phyloP scores from a whole-genome alignment of 2,797 vertebrate genomes.

The Schizothorax lantsangensis region DNA sequence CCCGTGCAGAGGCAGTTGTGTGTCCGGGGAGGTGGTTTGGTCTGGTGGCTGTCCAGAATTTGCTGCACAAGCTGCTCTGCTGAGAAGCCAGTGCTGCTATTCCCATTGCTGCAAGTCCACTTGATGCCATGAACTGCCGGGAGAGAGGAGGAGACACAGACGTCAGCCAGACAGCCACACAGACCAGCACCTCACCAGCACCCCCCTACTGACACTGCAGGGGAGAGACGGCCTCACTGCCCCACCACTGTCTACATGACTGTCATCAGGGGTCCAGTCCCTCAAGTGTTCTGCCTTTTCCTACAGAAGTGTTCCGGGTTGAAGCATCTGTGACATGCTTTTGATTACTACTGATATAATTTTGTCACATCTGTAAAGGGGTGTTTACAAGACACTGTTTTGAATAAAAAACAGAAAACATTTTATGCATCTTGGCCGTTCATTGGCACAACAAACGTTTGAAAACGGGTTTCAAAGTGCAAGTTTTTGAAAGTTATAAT shows the following conservation, averaged over 20 bases:
- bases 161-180: constrained; percentile 78
- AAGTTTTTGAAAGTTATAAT: neutral
- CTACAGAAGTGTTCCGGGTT: neutral
- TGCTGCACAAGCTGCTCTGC: constrained; percentile 99
- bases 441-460: neutral
- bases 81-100: constrained; percentile 99
- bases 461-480: neutral
- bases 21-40: constrained; percentile 98
- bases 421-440: neutral
- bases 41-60: constrained; percentile 99
- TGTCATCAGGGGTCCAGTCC: neutral
- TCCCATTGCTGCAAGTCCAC: constrained; percentile 99
- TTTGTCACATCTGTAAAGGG: neutral
- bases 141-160: constrained; percentile 82
- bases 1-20: constrained; percentile 99
- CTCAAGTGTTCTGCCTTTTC: neutral
- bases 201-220: constrained; percentile 64
- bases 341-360: neutral
- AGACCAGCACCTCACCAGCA: constrained; percentile 71
- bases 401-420: neutral
- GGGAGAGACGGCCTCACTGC: constrained; percentile 57
- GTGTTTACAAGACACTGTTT: neutral
- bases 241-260: neutral
- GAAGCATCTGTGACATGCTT: neutral
- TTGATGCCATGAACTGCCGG: constrained; percentile 99